A percentile compares a stretch with the other conserved stretches of the same genome.
phyloP scores from a whole-genome alignment of 1,140 invertebrate species.

The Periplaneta americana region DNA sequence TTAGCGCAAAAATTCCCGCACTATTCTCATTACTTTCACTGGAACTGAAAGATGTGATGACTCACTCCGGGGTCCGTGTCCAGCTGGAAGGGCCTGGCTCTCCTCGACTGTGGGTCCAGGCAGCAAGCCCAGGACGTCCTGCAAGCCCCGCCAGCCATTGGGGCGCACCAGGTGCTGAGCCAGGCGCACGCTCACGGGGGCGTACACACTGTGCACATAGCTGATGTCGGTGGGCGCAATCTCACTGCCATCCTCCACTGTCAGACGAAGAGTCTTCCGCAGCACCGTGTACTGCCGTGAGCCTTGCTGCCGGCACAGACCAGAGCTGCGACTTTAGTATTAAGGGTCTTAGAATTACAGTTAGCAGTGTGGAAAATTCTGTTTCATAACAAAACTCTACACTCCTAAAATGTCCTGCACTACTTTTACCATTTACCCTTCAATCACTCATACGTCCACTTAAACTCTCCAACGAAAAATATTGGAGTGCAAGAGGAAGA shows the following conservation, averaged over 20 bases:
- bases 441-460: no score
- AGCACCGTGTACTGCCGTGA: slow-evolving; percentile 25
- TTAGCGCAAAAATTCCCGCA: no score
- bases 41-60: no score
- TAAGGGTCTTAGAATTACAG: no score
- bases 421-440: no score
- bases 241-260: slow-evolving; percentile 83
- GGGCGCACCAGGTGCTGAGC: slow-evolving; percentile 79
- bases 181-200: slow-evolving; percentile 85
- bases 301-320: slow-evolving; percentile 22
- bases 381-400: no score
- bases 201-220: slow-evolving; percentile 91
- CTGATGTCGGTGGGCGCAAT: slow-evolving; percentile 82
- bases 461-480: no score
- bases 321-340: no score
- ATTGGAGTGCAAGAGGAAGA: no score
- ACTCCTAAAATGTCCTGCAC: no score
- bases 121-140: slow-evolving; percentile 56
- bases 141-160: slow-evolving; percentile 66
- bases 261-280: slow-evolving; percentile 65
- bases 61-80: slow-evolving; percentile 14
- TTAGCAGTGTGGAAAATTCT: neutral
- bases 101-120: slow-evolving; percentile 55
- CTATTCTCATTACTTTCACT: no score
- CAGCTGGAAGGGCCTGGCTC: slow-evolving; percentile 40